Evolutionary conservation across 2,113 vertebrate genomes (phyloP).

Genomic region (Gallinago paraguaiae): DNA sequence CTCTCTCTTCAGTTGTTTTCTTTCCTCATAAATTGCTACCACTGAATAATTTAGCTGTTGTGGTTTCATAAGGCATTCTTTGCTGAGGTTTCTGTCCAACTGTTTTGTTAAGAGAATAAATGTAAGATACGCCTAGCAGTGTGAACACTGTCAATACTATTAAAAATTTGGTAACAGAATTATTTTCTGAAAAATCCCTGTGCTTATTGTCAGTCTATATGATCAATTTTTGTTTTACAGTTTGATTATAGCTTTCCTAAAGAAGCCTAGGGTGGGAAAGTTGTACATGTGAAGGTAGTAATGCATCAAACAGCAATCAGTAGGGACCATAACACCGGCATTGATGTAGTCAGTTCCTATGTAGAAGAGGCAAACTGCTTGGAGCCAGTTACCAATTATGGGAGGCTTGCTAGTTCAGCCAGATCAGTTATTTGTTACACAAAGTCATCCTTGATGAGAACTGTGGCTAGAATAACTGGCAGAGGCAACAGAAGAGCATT

Average conservation of each 20-base stretch:
- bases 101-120: neutral
- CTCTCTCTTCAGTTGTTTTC: neutral
- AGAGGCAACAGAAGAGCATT: neutral
- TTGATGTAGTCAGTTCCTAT: neutral
- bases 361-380: neutral
- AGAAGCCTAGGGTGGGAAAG: neutral
- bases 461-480: neutral
- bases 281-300: neutral
- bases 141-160: neutral
- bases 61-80: neutral
- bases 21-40: neutral
- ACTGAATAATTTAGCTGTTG: slow-evolving; percentile 1
- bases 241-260: neutral
- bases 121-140: neutral
- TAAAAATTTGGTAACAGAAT: neutral
- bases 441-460: neutral
- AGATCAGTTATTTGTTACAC: neutral
- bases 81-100: neutral
- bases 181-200: neutral
- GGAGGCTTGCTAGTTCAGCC: neutral
- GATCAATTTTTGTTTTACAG: neutral
- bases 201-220: neutral
- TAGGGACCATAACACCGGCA: neutral
- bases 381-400: neutral
- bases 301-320: neutral